Evolutionary conservation across 2,113 vertebrate genomes (phyloP).

Genomic region (Spilogale gracilis): DNA sequence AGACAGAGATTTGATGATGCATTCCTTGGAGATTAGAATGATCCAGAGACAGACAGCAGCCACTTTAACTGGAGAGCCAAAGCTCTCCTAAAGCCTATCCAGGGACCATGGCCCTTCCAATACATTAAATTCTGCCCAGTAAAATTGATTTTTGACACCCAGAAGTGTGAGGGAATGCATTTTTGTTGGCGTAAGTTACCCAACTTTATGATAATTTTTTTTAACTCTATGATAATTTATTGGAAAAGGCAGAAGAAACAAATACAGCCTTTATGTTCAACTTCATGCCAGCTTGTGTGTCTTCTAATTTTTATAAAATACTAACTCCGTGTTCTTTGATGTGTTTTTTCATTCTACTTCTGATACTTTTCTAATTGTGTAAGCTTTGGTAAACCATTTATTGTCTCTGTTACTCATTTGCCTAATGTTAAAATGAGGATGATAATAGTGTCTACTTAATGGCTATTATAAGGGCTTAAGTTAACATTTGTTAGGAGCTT

Average conservation of each 20-base stretch:
- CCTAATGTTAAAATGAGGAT: neutral
- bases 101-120: neutral
- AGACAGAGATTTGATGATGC: neutral
- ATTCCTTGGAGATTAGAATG: neutral
- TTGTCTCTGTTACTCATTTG: neutral
- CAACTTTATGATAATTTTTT: neutral
- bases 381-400: neutral
- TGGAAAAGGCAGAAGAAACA: neutral
- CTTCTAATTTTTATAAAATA: slow-evolving; percentile 18
- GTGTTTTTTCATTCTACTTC: neutral
- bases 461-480: neutral
- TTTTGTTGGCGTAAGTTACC: neutral
- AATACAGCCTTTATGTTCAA: neutral
- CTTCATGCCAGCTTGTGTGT: neutral
- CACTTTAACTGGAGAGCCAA: neutral
- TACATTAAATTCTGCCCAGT: neutral
- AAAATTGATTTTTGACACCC: slow-evolving; percentile 1
- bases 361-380: neutral
- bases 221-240: neutral
- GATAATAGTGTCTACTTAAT: neutral
- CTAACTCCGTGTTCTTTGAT: neutral
- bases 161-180: neutral
- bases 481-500: neutral
- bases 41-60: neutral
- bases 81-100: neutral